Base-by-base conservation (phyloP, 2,888 invertebrate genomes). In the Leptura quadrifasciata region DNA sequence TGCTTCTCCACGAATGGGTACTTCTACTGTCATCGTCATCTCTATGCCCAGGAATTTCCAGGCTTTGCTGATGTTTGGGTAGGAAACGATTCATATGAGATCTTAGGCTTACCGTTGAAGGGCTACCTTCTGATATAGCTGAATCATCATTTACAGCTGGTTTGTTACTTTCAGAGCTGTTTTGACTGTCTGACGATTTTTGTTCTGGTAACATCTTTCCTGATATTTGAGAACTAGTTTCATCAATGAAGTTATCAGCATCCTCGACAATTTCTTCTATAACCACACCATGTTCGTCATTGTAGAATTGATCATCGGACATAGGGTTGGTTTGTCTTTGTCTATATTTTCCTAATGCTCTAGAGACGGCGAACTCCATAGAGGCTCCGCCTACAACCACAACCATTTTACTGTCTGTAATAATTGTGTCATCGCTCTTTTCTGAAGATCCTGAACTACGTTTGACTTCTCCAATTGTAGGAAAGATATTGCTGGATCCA, bases 1-100 rank as follows among this genome's bases (percentile, higher is more conserved):
- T 94, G 84, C 96, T 96, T 82, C 96, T 92, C 91, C 95, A 96
- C 0, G 96, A 96, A 89, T 96, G 95, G 2, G 95, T 96, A 87
- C 96, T 96, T 82, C 94, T 91, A 83, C 94, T 95, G 84, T 97
- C 97, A 77, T 97, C 96, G 80, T 96, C 96, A 76, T 94, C 95
- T 70, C 93, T 92, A 79, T 93, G 92, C 86, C 93, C 93, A 1
- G 95, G 96, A 85, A 96, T 95, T 88, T 96, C 96, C 63, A 95
- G 90, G 78, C 95, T 96, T 87, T 94, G 94, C 85, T 95, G 95
- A 88, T 94, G 94, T 71, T 94, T 90, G 5, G 93, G 92, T 80
- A 92, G 91, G 86, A 92, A 93, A 85, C 93, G 91, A 81, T 90
- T 92, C 63, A 90, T 90, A 79, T 92, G 90, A 58, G 92, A 91